Evolutionary conservation across 2,888 invertebrate species (phyloP), one percentile per base, ranked within the genome.

Genomic region (Lomographa bimaculata): DNA sequence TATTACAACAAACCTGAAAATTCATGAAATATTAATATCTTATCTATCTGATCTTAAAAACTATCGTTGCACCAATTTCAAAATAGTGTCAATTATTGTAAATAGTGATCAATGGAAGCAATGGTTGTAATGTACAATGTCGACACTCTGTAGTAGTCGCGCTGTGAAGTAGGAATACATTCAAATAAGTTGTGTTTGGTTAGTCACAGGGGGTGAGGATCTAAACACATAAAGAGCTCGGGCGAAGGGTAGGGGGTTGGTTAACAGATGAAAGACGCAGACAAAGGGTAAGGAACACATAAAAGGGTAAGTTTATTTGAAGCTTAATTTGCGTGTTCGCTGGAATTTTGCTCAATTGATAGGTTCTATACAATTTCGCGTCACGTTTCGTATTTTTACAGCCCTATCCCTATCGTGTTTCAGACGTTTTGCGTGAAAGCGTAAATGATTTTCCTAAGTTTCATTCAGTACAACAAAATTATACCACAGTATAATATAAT

Each of bases 191-290:
- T 71, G 80, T 85, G 80, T 85, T 81, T 76, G 83, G 83, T 86
- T 86, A 83, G 86, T 83, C 73, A 85, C 77, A 79, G 73, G 79
- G 34, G 87, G 80, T 81, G 70, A 85, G 87, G 89, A 87, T 86
- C 83, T 87, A 85, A 84, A 89, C 89, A 89, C 87, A 89, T 87
- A 89, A 77, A 86, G 87, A 86, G 84, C 79, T 81, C 60, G 86
- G 89, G 87, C 78, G 79, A 77, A 78, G 85, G 87, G 83, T 78
- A 79, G 81, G 83, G 86, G 85, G 79, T 79, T 84, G 86, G 89
- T 89, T 91, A 89, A 92, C 93, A 92, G 93, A 93, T 94, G 93
- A 91, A 86, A 92, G 94, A 94, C 94, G 94, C 92, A 94, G 93
- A 94, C 94, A 94, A 92, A 91, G 92, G 92, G 93, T 91, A 87